Percentiles rank a stretch among this genome's conserved stretches.
phyloP scores from a whole-genome alignment of 2,888 invertebrate genomes.

The Caenorhabditis becei region DNA sequence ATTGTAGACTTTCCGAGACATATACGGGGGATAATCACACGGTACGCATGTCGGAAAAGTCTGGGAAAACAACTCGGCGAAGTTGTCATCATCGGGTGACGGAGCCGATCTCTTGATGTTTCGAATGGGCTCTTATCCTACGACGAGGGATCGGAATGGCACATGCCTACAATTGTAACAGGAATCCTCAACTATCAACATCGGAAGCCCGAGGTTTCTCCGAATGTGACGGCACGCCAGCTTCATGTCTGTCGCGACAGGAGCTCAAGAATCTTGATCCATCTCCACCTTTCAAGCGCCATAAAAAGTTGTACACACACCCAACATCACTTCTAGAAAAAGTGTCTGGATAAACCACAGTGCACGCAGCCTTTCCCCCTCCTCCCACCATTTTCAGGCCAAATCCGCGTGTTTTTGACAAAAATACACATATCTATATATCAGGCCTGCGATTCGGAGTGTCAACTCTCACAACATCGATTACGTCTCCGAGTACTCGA shows the following conservation, averaged over 20 bases:
- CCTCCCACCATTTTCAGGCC: slow-evolving; percentile 16
- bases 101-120: neutral
- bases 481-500: slow-evolving; percentile 23
- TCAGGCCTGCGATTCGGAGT: neutral
- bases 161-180: too few species aligned
- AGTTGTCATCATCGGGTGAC: too few species aligned
- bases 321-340: slow-evolving; percentile 12
- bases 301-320: neutral
- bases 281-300: neutral
- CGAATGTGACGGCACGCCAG: too few species aligned
- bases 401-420: slow-evolving; percentile 11
- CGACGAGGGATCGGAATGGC: neutral
- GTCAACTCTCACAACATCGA: slow-evolving; percentile 43
- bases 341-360: slow-evolving; percentile 33
- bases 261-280: neutral
- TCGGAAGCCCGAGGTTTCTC: neutral
- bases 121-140: neutral
- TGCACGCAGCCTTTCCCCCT: slow-evolving; percentile 8
- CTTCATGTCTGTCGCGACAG: too few species aligned
- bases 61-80: neutral
- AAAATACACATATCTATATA: neutral
- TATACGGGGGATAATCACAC: slow-evolving; percentile 24
- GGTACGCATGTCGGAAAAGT: slow-evolving; percentile 1
- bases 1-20: slow-evolving; percentile 8
- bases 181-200: neutral